Evolutionary conservation across 2,888 invertebrate species (phyloP).

Genomic region (Chouioia cunea): DNA sequence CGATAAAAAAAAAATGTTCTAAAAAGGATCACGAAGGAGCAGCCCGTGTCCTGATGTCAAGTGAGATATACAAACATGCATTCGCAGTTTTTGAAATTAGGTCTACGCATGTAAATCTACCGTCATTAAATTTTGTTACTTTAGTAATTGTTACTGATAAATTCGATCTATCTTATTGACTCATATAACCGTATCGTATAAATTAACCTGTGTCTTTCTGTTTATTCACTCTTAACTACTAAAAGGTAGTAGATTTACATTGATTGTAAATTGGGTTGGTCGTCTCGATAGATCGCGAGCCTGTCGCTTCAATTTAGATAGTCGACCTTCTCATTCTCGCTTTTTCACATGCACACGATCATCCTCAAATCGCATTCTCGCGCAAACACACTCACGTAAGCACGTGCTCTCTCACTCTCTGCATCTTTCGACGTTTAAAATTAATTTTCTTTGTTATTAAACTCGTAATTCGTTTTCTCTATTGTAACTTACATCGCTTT

Average conservation of each 20-base stretch:
- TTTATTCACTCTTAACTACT: slow-evolving; percentile 46
- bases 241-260: slow-evolving; percentile 46
- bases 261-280: slow-evolving; percentile 47
- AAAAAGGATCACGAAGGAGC: slow-evolving; percentile 53
- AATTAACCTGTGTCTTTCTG: slow-evolving; percentile 43
- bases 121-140: slow-evolving; percentile 43
- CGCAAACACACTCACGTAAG: background rate
- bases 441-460: slow-evolving; percentile 46
- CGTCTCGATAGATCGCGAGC: slow-evolving; percentile 45
- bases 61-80: slow-evolving; percentile 54
- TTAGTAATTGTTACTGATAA: slow-evolving; percentile 43
- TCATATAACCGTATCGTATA: slow-evolving; percentile 46
- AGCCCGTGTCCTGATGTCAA: slow-evolving; percentile 55
- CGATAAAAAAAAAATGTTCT: slow-evolving; percentile 52
- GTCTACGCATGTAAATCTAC: slow-evolving; percentile 46
- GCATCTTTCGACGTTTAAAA: slow-evolving; percentile 39
- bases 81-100: slow-evolving; percentile 52
- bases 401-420: slow-evolving; percentile 14
- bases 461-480: slow-evolving; percentile 43
- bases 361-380: slow-evolving; percentile 7
- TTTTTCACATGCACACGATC: slow-evolving; percentile 10
- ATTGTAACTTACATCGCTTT: slow-evolving; percentile 44
- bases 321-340: slow-evolving; percentile 49
- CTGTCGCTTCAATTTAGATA: slow-evolving; percentile 48
- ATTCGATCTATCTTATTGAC: slow-evolving; percentile 48